These are phyloP conservation scores for Plagodis pulveraria DNA, from an alignment of 2,888 invertebrate species.

Conservation along the genomic window DNA sequence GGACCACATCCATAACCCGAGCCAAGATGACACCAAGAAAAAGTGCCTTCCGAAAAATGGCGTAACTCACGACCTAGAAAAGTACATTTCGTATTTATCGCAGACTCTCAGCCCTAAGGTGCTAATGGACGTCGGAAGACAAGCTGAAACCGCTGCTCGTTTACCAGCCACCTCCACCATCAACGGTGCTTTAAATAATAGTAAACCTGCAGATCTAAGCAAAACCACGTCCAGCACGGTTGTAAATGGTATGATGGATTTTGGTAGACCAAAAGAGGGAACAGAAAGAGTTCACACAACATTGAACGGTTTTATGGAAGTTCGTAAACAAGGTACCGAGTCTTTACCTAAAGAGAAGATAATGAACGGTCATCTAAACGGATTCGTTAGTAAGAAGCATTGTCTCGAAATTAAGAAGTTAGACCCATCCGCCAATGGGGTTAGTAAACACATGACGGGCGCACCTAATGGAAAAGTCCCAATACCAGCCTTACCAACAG, in stretches of 20 bases:
- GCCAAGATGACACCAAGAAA: conserved; percentile 70
- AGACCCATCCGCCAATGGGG: conserved; percentile 73
- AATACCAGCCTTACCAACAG: conserved; percentile 60
- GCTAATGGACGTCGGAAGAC: conserved; percentile 72
- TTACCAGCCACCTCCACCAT: conserved; percentile 45
- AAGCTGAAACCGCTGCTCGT: conserved; percentile 52
- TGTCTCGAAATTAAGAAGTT: conserved; percentile 51
- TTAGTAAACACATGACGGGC: conserved; percentile 49
- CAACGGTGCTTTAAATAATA: conserved; percentile 47
- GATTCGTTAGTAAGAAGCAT: conserved; percentile 63
- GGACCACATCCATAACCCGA: conserved; percentile 52
- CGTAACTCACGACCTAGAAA: conserved; percentile 77
- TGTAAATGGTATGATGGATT: conserved; percentile 61
- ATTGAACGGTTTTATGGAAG: conserved; percentile 73
- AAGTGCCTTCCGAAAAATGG: conserved; percentile 79
- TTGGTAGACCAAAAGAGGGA: conserved; percentile 57
- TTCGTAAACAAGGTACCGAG: conserved; percentile 62
- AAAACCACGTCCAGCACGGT: conserved; percentile 52
- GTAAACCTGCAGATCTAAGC: conserved; percentile 56
- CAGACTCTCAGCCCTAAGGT: conserved; percentile 80
- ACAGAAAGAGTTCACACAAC: conserved; percentile 59
- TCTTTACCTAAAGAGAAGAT: conserved; percentile 58
- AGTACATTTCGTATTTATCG: conserved; percentile 79
- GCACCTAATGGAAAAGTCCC: conserved; percentile 61
- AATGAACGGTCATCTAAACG: conserved; percentile 57